Evolutionary conservation across 2,797 vertebrate species (phyloP).

Genomic region (Corythornis leucogaster): DNA sequence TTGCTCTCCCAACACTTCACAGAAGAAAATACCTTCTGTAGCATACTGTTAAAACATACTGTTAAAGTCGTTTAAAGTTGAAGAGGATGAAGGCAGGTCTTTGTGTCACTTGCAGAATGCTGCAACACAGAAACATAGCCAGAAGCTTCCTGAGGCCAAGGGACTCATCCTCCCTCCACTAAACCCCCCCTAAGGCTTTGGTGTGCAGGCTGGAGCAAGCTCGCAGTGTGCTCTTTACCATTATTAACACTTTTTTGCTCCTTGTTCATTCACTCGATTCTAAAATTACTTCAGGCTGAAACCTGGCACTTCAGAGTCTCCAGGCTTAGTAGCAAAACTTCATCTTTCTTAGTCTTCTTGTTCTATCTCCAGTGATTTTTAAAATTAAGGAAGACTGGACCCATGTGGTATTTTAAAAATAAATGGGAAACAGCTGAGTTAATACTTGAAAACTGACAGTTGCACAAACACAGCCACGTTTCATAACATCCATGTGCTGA

Average conservation of each 20-base stretch:
- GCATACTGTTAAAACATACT: neutral
- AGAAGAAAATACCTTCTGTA: neutral
- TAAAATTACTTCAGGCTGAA: slow-evolving; percentile 9
- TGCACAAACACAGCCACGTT: neutral
- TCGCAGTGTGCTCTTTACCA: neutral
- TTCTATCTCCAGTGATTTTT: slow-evolving; percentile 23
- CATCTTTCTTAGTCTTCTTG: neutral
- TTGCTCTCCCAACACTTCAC: neutral
- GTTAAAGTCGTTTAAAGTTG: neutral
- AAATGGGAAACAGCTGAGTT: slow-evolving; percentile 53
- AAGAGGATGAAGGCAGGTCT: neutral
- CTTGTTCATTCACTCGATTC: neutral
- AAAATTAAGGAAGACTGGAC: slow-evolving; percentile 44
- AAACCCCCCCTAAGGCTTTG: neutral
- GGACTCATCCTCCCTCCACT: neutral
- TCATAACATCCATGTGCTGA: neutral
- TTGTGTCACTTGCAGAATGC: neutral
- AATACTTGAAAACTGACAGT: slow-evolving; percentile 24
- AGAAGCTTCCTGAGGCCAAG: neutral
- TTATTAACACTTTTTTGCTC: neutral
- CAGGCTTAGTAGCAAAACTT: neutral
- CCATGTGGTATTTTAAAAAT: slow-evolving; percentile 41
- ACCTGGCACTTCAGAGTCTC: neutral
- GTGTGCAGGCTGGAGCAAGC: neutral
- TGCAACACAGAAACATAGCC: neutral